These are phyloP conservation scores for Lithophane leautieri DNA, from an alignment of 2,888 invertebrate species.

Conservation along the genomic window DNA sequence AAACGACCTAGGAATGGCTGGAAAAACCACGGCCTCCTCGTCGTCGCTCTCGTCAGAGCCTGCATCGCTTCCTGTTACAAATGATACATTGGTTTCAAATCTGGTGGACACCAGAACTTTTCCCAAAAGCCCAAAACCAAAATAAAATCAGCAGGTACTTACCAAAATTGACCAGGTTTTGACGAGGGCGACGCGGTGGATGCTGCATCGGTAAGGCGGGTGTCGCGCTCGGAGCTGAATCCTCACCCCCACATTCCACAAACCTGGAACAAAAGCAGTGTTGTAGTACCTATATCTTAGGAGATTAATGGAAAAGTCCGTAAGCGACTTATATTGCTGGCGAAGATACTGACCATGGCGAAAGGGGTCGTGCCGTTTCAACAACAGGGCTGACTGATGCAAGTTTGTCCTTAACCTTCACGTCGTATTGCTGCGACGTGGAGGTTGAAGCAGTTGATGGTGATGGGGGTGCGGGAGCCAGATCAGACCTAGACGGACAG, in stretches of 20 bases:
- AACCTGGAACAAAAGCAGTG: not conserved
- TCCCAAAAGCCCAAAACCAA: too few relatives aligned
- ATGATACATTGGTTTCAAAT: not conserved
- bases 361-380: too few relatives aligned
- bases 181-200: not conserved
- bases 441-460: too few relatives aligned
- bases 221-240: not conserved
- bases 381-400: too few relatives aligned
- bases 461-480: not conserved
- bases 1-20: not conserved
- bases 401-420: too few relatives aligned
- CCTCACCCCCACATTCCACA: not conserved
- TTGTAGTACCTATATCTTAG: not conserved
- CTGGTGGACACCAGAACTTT: not conserved
- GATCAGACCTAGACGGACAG: not conserved
- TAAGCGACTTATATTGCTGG: too few relatives aligned
- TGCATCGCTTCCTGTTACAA: not conserved
- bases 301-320: too few relatives aligned
- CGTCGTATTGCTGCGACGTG: too few relatives aligned
- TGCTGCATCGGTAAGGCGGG: not conserved
- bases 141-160: too few relatives aligned
- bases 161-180: not conserved
- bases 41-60: not conserved
- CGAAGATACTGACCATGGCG: too few relatives aligned
- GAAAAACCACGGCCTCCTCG: rapidly evolving